Evolutionary conservation across 23 tunicate species (phyloP), one percentile per base, ranked within the genome.

Genomic region (Clavelina lepadiformis): DNA sequence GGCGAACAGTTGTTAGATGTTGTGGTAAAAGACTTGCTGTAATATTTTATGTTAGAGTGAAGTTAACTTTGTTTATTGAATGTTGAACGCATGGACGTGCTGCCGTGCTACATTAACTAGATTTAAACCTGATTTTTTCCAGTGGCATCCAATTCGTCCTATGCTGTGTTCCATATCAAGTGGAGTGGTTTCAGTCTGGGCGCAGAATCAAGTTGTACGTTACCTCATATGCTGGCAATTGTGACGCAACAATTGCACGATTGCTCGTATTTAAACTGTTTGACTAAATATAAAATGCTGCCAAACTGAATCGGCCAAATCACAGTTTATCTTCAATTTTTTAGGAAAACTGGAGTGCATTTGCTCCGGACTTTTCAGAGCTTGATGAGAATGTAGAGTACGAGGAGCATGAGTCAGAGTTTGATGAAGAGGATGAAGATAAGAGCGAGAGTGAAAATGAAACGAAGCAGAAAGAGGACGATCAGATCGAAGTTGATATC

Each of bases 121-220:
- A n/a, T n/a, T n/a, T n/a, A n/a, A n/a, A n/a, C n/a, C n/a, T n/a
- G n/a, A n/a, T n/a, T n/a, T n/a, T n/a, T n/a, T 55, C 3, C 38
- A 71, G 61, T 91, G 98, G 98, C 98, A 91, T 72, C 98, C 98
- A 18, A 76, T 91, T n/a, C 77, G 98, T 5, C 98, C 98, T 0
- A 83, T 77, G 5, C 45, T 91, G 35, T 82, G 91, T 51, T 91
- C 98, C 7, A 83, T 91, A 23, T 91, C 98, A 35, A 91, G 83
- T 60, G 91, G 98, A 19, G 82, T 91, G 18, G 92, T 91, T 20
- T 77, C 98, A 1, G 98, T 91, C 26, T 91, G 98, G 98, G 87
- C 98, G 1, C 91, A 83, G 49, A 91, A 91, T 52, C 98, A 91
- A 78, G 98, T 91, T 15, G 86, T 71, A 56, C 35, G 76, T 56